Evolutionary conservation across 2,113 vertebrate species (phyloP), one percentile per base, ranked within the genome.

Genomic region (Salminus brasiliensis): DNA sequence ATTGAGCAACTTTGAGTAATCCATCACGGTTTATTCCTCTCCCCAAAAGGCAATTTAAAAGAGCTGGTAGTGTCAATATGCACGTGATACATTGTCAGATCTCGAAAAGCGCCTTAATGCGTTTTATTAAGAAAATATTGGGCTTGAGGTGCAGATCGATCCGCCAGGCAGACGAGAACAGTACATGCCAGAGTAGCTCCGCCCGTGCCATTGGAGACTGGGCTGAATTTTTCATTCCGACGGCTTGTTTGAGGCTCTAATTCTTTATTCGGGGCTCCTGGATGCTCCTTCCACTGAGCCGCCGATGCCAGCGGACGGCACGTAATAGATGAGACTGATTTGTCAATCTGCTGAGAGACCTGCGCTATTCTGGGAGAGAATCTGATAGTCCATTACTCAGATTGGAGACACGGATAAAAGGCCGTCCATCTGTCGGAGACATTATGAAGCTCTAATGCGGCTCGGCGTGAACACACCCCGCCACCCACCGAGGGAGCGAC

Each of bases 401-500:
- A 91, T 90, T 85, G 84, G 87, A 90, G 67, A 78, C 85, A 21
- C 78, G 83, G 88, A 90, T 85, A 91, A 88, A 88, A 85, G 78
- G 49, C 84, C 3, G 45, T 75, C 84, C 80, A 74, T 84, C 74
- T 72, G 83, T 86, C 85, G 78, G 85, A 85, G 83, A 88, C 86
- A 84, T 92, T 85, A 86, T 85, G 78, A 85, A 87, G 86, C 85
- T 84, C 86, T 83, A 84, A 91, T 86, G 89, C 78, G 81, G 89
- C 85, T 83, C 85, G n/a, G n/a, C n/a, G n/a, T n/a, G n/a, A n/a
- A n/a, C n/a, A 85, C 78, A 77, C 85, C 74, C 74, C 82, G 74
- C 88, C 89, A 85, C 29, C 18, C 25, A 21, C 0, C 21, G 62
- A 66, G 34, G 62, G 34, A 66, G 32, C 88, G 81, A 21, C 0